Conservation (phyloP, 2,113 vertebrate species). For the Eulemur macaco region DNA sequence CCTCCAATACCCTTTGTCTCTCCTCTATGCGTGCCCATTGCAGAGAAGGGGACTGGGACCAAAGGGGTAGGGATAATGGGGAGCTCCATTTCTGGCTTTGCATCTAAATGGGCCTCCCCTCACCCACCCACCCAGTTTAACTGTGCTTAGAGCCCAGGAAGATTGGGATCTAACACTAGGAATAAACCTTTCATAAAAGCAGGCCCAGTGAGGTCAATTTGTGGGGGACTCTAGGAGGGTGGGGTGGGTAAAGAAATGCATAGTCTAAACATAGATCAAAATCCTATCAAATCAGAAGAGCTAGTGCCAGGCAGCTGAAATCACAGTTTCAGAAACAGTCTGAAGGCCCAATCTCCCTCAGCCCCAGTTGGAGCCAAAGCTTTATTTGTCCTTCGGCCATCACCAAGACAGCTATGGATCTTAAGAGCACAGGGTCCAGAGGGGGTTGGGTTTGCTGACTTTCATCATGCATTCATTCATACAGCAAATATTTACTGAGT, state of each 20-base stretch:
- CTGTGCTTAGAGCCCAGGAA: slow-evolving; percentile 75
- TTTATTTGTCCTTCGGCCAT: slow-evolving; percentile 26
- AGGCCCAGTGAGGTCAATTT: slow-evolving; percentile 78
- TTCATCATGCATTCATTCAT: slow-evolving; percentile 54
- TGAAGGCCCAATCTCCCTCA: background rate
- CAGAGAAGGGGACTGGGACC: slow-evolving; percentile 77
- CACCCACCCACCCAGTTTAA: slow-evolving; percentile 62
- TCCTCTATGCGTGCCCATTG: slow-evolving; percentile 30
- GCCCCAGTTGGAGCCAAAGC: slow-evolving; percentile 18
- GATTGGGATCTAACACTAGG: slow-evolving; percentile 77
- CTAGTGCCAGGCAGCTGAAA: background rate
- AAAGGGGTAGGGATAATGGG: slow-evolving; percentile 68
- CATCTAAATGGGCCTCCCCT: slow-evolving; percentile 72
- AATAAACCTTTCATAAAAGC: slow-evolving; percentile 83
- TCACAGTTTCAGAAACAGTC: slow-evolving; percentile 19
- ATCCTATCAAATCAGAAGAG: background rate
- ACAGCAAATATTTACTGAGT: slow-evolving; percentile 66
- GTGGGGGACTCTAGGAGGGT: slow-evolving; percentile 64
- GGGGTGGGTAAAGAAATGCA: slow-evolving; percentile 51
- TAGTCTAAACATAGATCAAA: slow-evolving; percentile 16
- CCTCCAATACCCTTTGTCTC: slow-evolving; percentile 69
- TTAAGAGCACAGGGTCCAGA: background rate
- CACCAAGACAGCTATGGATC: slow-evolving; percentile 1
- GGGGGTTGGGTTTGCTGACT: background rate
- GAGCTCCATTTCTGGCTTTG: slow-evolving; percentile 56